Evolutionary conservation across 92 coral and sea anemone genomes (phyloP).

Genomic region (Phymanthus crucifer): DNA sequence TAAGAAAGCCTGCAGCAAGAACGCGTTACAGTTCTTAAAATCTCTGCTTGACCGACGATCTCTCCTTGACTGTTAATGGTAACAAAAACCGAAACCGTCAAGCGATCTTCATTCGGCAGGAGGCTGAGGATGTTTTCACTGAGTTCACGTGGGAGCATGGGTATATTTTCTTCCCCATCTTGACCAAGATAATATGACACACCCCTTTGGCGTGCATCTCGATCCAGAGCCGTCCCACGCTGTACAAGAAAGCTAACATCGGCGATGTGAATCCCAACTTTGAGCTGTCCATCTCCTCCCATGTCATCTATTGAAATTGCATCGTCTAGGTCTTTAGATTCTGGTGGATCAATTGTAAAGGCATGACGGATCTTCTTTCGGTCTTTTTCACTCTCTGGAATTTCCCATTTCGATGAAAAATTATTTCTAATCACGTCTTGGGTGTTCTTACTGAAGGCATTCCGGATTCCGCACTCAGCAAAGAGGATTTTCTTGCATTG

Average conservation of each 20-base stretch:
- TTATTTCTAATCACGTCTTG: slow-evolving; percentile 23
- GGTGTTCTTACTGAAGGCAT: slow-evolving; percentile 29
- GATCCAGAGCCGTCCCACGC: slow-evolving; percentile 69
- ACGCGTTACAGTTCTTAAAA: slow-evolving; percentile 55
- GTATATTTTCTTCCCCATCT: slow-evolving; percentile 48
- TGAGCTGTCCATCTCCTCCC: slow-evolving; percentile 35
- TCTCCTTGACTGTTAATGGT: slow-evolving; percentile 53
- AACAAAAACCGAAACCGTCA: slow-evolving; percentile 70
- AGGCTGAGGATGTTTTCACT: slow-evolving; percentile 81
- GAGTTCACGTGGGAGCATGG: slow-evolving; percentile 86
- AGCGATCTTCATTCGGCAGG: slow-evolving; percentile 61
- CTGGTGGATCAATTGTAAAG: slow-evolving; percentile 86
- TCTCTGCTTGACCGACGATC: slow-evolving; percentile 5
- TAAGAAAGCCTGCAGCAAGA: slow-evolving; percentile 74
- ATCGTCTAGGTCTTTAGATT: slow-evolving; percentile 84
- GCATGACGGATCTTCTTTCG: slow-evolving; percentile 50
- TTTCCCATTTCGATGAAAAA: slow-evolving; percentile 58
- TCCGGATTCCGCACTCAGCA: slow-evolving; percentile 66
- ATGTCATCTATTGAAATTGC: slow-evolving; percentile 66
- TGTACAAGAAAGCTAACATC: slow-evolving; percentile 86
- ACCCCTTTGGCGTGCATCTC: slow-evolving; percentile 76
- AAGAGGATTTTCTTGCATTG: slow-evolving; percentile 57
- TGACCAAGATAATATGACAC: slow-evolving; percentile 71
- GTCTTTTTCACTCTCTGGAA: slow-evolving; percentile 57
- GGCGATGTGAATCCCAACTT: slow-evolving; percentile 85